Evolutionary conservation across 2,113 vertebrate species (phyloP), one percentile per base, ranked within the genome.

Genomic region (Oryzias woworae): DNA sequence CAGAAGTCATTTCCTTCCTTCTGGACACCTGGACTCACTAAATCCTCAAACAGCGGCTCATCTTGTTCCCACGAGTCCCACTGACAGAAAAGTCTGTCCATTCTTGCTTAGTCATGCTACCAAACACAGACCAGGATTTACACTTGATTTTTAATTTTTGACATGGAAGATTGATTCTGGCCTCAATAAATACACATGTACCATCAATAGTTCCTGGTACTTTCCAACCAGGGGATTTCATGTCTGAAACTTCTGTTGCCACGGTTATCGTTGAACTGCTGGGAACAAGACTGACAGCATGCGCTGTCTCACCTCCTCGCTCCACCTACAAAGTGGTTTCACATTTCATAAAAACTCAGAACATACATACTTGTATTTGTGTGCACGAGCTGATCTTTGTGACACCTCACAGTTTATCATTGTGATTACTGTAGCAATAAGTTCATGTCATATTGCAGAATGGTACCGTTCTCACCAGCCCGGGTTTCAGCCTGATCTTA

Each of bases 1-100:
- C 50, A 15, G 12, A 51, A 68, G 73, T 79, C 77, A 62, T 72
- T 75, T 59, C 1, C 3, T 52, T 61, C 46, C 59, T 58, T 60
- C 28, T 47, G 63, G 73, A 62, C 23, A 4, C 14, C 44, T 0
- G 44, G 54, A 66, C 67, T 53, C 63, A 57, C 75, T 49, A n/a
- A 41, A 53, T 57, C 62, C 61, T 54, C 15, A 4, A 13, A 7
- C 41, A 18, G 14, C 51, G n/a, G 6, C 15, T 56, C 1, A 31
- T 20, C 14, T n/a, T 5, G 41, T 57, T 23, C 31, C 8, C 36
- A 36, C 4, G 31, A 42, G 15, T 8, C 7, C 14, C 1, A 13
- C 23, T 44, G 22, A 28, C 26, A 22, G 54, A 17, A 49, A 18
- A 45, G 15, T 17, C 22, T 28, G 52, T n/a, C 24, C 10, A 15